Percentiles rank a stretch among this genome's conserved stretches.
phyloP scores from a whole-genome alignment of 2,113 vertebrate genomes.

The Corynorhinus townsendii region DNA sequence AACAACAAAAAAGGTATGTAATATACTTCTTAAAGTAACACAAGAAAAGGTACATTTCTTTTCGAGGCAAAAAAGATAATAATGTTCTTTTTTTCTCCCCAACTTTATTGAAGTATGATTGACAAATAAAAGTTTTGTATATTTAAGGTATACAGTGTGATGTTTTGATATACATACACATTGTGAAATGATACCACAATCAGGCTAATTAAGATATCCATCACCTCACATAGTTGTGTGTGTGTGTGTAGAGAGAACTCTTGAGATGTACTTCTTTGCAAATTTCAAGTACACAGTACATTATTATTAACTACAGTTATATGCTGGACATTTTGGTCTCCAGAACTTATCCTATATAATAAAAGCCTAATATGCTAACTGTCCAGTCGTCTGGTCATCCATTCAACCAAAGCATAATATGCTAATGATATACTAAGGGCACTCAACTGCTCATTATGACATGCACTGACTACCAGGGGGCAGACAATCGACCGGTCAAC shows the following conservation, averaged over 20 bases:
- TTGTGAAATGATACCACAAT: neutral
- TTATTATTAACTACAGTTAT: neutral
- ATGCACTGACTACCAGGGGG: too few species aligned
- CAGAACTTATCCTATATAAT: neutral
- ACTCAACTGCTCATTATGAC: too few species aligned
- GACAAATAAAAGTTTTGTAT: neutral
- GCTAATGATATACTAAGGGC: too few species aligned
- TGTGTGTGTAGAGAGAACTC: neutral
- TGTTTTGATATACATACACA: neutral
- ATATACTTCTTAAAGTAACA: neutral
- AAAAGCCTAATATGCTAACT: too few species aligned
- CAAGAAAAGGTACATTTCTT: neutral
- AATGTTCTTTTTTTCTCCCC: neutral
- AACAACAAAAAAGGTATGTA: constrained; percentile 51
- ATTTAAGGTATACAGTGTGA: neutral
- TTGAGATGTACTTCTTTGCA: neutral
- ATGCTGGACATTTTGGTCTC: neutral
- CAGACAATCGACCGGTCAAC: too few species aligned
- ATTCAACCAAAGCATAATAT: too few species aligned
- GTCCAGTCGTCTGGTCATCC: too few species aligned
- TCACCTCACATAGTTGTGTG: neutral
- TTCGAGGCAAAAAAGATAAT: neutral
- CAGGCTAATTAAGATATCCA: neutral
- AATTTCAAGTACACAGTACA: neutral
- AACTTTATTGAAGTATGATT: neutral